A percentile compares a stretch with the other conserved stretches of the same genome.
phyloP scores from a whole-genome alignment of 2,888 invertebrate species.

The Neria commutata region DNA sequence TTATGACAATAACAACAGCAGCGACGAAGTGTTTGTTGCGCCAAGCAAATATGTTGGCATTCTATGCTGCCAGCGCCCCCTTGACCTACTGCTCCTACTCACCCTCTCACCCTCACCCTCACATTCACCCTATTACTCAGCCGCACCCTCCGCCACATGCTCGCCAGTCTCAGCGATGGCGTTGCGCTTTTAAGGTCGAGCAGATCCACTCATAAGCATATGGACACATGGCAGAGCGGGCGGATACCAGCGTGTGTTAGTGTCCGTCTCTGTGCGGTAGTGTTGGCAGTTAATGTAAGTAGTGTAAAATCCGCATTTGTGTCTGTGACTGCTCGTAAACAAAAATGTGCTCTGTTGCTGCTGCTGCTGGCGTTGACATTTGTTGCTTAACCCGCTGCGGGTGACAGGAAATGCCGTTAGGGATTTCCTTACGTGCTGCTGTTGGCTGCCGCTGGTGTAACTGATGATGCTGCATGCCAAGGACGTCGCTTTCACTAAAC shows the following conservation, averaged over 20 bases:
- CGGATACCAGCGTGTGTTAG: not conserved
- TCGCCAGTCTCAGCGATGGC: too few relatives aligned
- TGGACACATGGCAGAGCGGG: not conserved
- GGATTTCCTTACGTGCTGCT: constrained; percentile 5
- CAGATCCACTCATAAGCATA: too few relatives aligned
- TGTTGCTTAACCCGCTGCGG: constrained; percentile 1
- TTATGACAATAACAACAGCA: constrained; percentile 8
- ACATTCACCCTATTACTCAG: too few relatives aligned
- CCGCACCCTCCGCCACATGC: too few relatives aligned
- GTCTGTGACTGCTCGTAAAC: not conserved
- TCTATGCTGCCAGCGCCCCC: constrained; percentile 10
- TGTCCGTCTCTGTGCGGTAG: not conserved
- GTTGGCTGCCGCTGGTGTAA: too few relatives aligned
- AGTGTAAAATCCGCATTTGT: not conserved
- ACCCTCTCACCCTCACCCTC: too few relatives aligned
- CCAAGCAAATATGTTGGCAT: constrained; percentile 11
- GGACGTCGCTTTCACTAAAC: too few relatives aligned
- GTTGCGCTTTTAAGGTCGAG: too few relatives aligned
- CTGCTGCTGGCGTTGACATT: not conserved
- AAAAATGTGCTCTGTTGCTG: not conserved
- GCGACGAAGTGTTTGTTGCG: not conserved
- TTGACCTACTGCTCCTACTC: constrained; percentile 10
- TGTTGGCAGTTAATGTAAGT: not conserved
- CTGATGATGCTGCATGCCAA: too few relatives aligned
- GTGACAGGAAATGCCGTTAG: constrained; percentile 15